Evolutionary conservation across 2,888 invertebrate genomes (phyloP).

Genomic region (Andrena bucephala): DNA sequence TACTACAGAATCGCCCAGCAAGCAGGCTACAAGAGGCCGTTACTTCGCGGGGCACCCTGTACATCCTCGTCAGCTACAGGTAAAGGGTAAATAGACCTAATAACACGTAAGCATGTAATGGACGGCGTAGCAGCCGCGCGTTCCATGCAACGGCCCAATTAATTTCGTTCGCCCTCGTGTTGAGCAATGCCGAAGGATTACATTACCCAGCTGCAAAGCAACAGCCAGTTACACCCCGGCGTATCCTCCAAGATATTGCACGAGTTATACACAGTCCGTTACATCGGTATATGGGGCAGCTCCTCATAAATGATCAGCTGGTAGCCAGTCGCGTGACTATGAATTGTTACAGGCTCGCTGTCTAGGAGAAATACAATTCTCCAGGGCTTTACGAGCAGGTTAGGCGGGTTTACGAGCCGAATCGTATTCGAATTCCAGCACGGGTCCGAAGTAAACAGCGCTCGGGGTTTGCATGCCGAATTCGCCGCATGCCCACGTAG

Average conservation of each 20-base stretch:
- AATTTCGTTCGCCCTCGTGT: slow-evolving; percentile 24
- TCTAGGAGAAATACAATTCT: neutral
- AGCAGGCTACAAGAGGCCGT: neutral
- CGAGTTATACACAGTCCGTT: neutral
- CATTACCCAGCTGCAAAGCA: slow-evolving; percentile 15
- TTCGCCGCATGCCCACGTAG: neutral
- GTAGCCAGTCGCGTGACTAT: slow-evolving; percentile 38
- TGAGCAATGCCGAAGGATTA: slow-evolving; percentile 35
- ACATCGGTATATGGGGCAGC: neutral
- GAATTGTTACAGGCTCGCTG: slow-evolving; percentile 10
- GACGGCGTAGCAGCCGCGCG: slow-evolving; percentile 9
- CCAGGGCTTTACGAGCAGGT: neutral
- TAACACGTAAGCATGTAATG: slow-evolving; percentile 31
- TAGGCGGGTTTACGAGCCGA: neutral
- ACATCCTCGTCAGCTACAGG: neutral
- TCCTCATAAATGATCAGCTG: slow-evolving; percentile 11
- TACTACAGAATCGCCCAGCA: neutral
- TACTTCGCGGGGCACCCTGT: neutral
- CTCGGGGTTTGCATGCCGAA: neutral
- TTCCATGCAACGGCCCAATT: slow-evolving; percentile 38
- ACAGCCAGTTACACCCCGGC: slow-evolving; percentile 9
- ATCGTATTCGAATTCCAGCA: neutral
- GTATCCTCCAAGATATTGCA: slow-evolving; percentile 22
- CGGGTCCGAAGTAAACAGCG: slow-evolving; percentile 3
- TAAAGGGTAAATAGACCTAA: slow-evolving; percentile 26